These are phyloP conservation scores for Caenorhabditis panamensis DNA, from an alignment of 2,888 invertebrate genomes.

Conservation along the genomic window DNA sequence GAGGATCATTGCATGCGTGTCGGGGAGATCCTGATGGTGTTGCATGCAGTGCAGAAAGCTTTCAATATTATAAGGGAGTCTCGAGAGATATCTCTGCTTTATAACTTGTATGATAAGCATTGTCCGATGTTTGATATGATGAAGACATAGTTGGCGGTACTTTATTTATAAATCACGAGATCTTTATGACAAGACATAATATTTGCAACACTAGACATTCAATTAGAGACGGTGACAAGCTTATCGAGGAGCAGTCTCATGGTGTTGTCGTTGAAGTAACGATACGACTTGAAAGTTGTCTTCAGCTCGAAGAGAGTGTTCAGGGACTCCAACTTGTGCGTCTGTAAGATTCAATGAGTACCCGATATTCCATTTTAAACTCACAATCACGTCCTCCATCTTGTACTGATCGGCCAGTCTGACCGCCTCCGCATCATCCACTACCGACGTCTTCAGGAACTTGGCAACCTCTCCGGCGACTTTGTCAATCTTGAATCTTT, in stretches of 20 bases:
- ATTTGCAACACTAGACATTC: too few species aligned
- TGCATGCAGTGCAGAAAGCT: slow-evolving; percentile 35
- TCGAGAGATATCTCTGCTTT: slow-evolving; percentile 33
- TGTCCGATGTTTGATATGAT: slow-evolving; percentile 20
- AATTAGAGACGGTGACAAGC: background rate
- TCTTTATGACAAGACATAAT: background rate
- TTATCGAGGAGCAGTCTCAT: slow-evolving; percentile 40
- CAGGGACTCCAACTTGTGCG: slow-evolving; percentile 20
- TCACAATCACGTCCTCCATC: slow-evolving; percentile 26
- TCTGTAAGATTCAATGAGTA: background rate
- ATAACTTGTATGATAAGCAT: slow-evolving; percentile 41
- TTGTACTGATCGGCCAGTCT: slow-evolving; percentile 19
- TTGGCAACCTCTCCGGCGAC: background rate
- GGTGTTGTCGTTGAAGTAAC: slow-evolving; percentile 22
- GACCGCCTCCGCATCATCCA: slow-evolving; percentile 29
- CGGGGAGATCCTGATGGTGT: slow-evolving; percentile 30
- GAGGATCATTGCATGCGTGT: slow-evolving; percentile 37
- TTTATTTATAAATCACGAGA: background rate
- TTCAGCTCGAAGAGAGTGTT: slow-evolving; percentile 27
- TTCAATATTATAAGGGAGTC: slow-evolving; percentile 24
- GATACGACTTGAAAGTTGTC: slow-evolving; percentile 27
- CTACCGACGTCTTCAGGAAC: slow-evolving; percentile 17
- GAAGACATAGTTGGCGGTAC: background rate
- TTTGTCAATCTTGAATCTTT: slow-evolving; percentile 12
- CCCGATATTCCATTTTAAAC: background rate